phyloP scores from a whole-genome alignment of 2,113 vertebrate genomes.

The Gymnocephalus cernua region DNA sequence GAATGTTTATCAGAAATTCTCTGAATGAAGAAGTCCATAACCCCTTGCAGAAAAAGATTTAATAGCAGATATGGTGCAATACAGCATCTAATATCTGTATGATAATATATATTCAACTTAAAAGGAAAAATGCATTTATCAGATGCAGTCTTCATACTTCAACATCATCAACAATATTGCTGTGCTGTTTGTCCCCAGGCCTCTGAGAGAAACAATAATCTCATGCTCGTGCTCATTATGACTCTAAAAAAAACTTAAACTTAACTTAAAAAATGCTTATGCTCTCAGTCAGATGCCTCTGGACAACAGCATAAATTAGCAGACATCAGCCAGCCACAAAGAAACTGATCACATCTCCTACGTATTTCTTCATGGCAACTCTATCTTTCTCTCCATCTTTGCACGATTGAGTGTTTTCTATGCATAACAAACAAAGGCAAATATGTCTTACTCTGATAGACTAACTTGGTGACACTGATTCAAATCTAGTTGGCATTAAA shows the following conservation, averaged over 20 bases:
- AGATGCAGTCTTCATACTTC: neutral
- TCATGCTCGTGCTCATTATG: slow-evolving; percentile 13
- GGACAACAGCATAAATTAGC: slow-evolving; percentile 23
- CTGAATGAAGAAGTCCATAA: neutral
- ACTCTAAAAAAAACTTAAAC: neutral
- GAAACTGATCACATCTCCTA: neutral
- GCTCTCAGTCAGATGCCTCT: slow-evolving; percentile 24
- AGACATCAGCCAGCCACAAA: slow-evolving; percentile 18
- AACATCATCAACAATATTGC: neutral
- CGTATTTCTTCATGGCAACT: neutral
- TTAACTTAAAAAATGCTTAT: neutral
- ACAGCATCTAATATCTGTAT: neutral
- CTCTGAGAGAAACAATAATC: neutral
- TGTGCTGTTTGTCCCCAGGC: neutral
- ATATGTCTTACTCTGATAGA: neutral
- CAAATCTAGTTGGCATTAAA: neutral
- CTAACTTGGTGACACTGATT: no score
- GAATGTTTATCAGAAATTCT: neutral
- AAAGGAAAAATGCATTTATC: neutral
- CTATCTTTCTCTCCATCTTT: neutral
- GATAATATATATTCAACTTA: neutral
- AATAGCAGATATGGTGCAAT: neutral
- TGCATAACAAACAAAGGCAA: neutral
- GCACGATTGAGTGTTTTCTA: neutral
- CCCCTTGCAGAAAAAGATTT: neutral